Conservation (phyloP, 2,113 vertebrate genomes). For the Entomyzon cyanotis region DNA sequence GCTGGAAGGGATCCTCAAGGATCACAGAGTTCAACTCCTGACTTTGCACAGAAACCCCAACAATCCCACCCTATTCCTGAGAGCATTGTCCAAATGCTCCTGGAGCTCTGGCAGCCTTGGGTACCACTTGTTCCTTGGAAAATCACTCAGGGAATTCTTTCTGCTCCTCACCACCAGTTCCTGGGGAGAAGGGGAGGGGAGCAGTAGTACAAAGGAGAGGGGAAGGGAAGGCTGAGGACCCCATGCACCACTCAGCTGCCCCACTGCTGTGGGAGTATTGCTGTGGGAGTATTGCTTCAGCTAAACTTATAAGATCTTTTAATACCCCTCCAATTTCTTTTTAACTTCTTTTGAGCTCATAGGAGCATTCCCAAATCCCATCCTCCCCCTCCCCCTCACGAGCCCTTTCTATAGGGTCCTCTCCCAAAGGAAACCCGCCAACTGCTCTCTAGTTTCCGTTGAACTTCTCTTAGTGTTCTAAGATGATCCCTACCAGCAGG, state of each 20-base stretch:
- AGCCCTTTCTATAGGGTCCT: no score
- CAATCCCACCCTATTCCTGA: neutral
- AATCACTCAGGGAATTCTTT: neutral
- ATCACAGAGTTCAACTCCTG: neutral
- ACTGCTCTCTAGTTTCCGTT: no score
- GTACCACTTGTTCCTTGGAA: neutral
- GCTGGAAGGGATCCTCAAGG: neutral
- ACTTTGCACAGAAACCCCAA: neutral
- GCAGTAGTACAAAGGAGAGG: neutral
- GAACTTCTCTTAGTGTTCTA: no score
- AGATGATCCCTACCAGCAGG: no score
- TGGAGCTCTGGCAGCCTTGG: neutral
- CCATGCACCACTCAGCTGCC: neutral
- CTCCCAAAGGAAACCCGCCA: no score
- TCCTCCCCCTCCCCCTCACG: no score
- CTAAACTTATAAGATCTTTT: neutral
- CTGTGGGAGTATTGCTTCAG: slow-evolving; percentile 46
- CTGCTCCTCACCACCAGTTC: neutral
- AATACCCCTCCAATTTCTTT: no score
- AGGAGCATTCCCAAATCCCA: no score
- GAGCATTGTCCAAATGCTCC: neutral
- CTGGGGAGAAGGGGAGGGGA: neutral
- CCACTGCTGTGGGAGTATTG: neutral
- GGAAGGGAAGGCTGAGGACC: neutral
- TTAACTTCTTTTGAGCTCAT: no score